Base-by-base conservation (phyloP, 2,797 vertebrate genomes). In the Prunella strophiata region DNA sequence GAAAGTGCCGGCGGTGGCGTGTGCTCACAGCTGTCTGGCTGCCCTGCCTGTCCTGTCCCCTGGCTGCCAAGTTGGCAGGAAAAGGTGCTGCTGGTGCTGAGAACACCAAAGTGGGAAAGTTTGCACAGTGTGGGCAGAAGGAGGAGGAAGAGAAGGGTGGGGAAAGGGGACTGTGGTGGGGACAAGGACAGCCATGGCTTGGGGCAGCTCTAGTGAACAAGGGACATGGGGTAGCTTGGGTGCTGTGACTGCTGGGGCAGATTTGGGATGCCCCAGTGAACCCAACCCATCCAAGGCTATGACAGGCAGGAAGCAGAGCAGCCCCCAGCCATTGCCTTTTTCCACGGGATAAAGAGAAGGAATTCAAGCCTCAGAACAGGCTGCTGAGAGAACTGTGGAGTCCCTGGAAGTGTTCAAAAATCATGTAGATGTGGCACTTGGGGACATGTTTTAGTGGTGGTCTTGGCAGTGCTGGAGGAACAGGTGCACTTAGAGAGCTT, bases 251-350 rank as follows among this genome's bases (percentile, higher is more conserved):
- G 20, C 22, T 51, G 16, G 19, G 13, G 13, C 17, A 5, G 4
- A 29, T 58, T 43, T 52, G 54, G n/a, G n/a, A 21, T 36, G 36
- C 23, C 25, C 22, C 5, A 4, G 43, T 42, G 38, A 62, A 43
- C 43, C 19, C 43, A 36, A 20, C 3, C 26, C 0, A 0, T 5
- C 19, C 12, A 11, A 9, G 4, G 23, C 58, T 32, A 3, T 2
- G 6, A 29, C 22, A 34, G 36, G n/a, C 26, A n/a, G 58, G 45
- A 52, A 20, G 13, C 20, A 5, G 26, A 26, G 34, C 12, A 27
- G 55, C 14, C 26, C 29, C 5, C 3, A 47, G 54, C 36, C 1
- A 4, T 27, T 47, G 52, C 26, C 12, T 38, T 67, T 67, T 29
- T 13, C 34, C 27, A 10, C 0, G 2, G 1, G 8, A 43, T 17